Base-by-base conservation (phyloP, 1,140 invertebrate genomes). In the Campoletis sonorensis region DNA sequence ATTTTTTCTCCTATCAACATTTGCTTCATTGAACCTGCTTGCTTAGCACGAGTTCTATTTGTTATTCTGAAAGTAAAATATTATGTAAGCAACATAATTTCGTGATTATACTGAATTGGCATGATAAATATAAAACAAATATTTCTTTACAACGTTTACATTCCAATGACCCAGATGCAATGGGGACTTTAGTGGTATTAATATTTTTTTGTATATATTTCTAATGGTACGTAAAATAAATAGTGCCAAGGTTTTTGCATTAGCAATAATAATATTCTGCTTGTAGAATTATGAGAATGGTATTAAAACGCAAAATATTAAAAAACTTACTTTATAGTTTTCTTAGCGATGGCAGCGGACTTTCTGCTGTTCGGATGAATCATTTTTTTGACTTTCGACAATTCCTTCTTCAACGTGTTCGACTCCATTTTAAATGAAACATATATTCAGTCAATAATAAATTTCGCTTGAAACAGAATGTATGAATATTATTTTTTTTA, bases 281-380 rank as follows among this genome's bases (percentile, higher is more conserved):
- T n/a, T n/a, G n/a, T n/a, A n/a, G n/a, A n/a, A n/a, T n/a, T n/a
- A n/a, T n/a, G n/a, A n/a, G n/a, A n/a, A n/a, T n/a, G n/a, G n/a
- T n/a, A n/a, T n/a, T n/a, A n/a, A n/a, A n/a, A n/a, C n/a, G n/a
- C n/a, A n/a, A n/a, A n/a, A n/a, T n/a, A n/a, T n/a, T 13, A 45
- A 45, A 45, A 37, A 72, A 83, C 81, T 85, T 90, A 93, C 93
- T 92, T 95, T 76, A 94, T 94, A 15, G 94, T 90, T 87, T 95
- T 94, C 87, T 94, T 96, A 3, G 93, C 92, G 45, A 96, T 89
- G 16, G 95, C 94, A 82, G 94, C 92, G 1, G 95, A 95, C 92
- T 96, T 96, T 83, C 96, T 93, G 83, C 95, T 96, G 86, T 96
- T 96, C 11, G 96, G 96, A 91, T 97, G 96, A 15, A 89, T 23